Base-by-base conservation (phyloP, 2,888 invertebrate genomes). In the Chalcis sispes region DNA sequence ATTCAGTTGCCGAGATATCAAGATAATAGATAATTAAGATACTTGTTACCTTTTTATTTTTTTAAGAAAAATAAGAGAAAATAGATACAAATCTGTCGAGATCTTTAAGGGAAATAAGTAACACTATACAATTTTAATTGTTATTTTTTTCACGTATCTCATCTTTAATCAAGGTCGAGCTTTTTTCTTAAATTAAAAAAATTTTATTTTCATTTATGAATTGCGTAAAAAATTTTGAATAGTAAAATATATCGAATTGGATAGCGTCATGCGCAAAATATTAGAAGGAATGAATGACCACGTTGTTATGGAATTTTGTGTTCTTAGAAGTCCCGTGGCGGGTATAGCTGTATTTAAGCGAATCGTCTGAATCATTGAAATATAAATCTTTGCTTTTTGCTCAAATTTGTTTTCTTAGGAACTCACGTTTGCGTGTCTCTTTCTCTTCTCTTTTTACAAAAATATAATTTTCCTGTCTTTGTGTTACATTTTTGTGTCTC, bases 301-400 rank as follows among this genome's bases (percentile, higher is more conserved):
- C 75, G 72, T 65, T 74, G 69, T 75, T 73, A 77, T 77, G 71
- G 69, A 75, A 75, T 72, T 67, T 70, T 56, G 76, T 73, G 85
- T 87, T 83, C 87, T 87, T 87, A 87, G 87, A 87, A 86, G 87
- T 87, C 87, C 87, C 84, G 85, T 85, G 79, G 81, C 85, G 85
- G 85, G 86, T 84, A 59, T 69, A 66, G 82, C 83, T 83, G 82
- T 82, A 78, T 85, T 83, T 83, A 85, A 87, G 75, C 83, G 85
- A 77, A 81, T 82, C 81, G 81, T 86, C 81, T 86, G 84, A 86
- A 82, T 79, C 61, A 77, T 42, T 58, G 46, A 54, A 59, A 59
- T 25, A n/a, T 1, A 32, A 66, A 52, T 29, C 52, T 66, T 46
- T 29, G 27, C n/a, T 58, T 62, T 73, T 40, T 18, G 20, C 72